Evolutionary conservation across 2,888 invertebrate genomes (phyloP).

Genomic region (Hydropsyche betteni): DNA sequence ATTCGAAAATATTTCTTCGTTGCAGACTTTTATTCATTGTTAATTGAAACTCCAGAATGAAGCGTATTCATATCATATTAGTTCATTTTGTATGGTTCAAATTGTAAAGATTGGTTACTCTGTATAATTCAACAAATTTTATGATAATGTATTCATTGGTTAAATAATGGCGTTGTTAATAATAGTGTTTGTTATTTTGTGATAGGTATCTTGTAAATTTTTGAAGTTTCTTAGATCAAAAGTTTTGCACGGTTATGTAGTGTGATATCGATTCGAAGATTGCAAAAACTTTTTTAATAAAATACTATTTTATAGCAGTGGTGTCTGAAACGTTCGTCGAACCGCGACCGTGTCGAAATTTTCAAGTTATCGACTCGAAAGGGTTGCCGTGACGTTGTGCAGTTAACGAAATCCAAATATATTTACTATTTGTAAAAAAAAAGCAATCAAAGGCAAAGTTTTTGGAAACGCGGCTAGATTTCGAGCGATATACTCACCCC

Average conservation of each 20-base stretch:
- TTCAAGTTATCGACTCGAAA: slow-evolving; percentile 1
- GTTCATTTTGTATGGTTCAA: no score
- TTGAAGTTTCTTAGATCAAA: not conserved
- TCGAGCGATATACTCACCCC: no score
- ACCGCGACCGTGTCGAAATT: slow-evolving; percentile 4
- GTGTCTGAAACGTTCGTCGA: not conserved
- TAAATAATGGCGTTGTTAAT: not conserved
- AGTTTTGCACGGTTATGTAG: not conserved
- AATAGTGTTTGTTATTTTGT: not conserved
- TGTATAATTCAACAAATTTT: not conserved
- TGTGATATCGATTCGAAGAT: not conserved
- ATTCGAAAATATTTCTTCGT: slow-evolving; percentile 30
- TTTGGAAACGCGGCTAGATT: slow-evolving; percentile 3
- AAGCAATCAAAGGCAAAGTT: slow-evolving; percentile 5
- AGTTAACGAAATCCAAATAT: not conserved
- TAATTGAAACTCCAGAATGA: no score
- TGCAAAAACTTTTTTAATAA: slow-evolving; percentile 6
- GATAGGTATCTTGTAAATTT: not conserved
- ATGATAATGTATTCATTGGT: not conserved
- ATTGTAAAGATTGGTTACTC: not conserved
- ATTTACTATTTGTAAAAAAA: slow-evolving; percentile 12
- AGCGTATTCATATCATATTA: no score
- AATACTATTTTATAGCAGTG: not conserved
- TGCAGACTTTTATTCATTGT: no score
- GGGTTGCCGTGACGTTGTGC: slow-evolving; percentile 6